Evolutionary conservation across 1,140 invertebrate species (phyloP), one percentile per base, ranked within the genome.

Genomic region (Sweltsa coloradensis): DNA sequence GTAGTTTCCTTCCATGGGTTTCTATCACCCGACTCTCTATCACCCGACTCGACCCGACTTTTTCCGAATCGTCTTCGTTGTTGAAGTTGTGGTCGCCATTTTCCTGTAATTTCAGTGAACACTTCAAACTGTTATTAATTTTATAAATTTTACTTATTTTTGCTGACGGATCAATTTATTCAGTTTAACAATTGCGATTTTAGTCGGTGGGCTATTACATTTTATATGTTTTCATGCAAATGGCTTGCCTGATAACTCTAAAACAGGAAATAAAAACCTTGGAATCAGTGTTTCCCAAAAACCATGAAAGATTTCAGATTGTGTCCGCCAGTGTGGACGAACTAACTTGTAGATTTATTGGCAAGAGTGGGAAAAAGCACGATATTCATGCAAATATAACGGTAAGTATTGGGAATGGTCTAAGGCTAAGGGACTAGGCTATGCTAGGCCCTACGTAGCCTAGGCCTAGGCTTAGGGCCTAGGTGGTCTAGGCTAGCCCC

Each of bases 351-450:
- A 83, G 86, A 68, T 98, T 98, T 74, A 82, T 97, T 69, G 85
- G 85, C 63, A 85, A 80, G 72, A 89, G 83, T 75, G 90, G 89
- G 59, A 91, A 92, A 69, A 86, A 89, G 72, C 93, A 92, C 66
- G 88, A 91, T 66, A 95, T 97, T 61, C 91, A 94, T 69, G 94
- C 93, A 48, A 97, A 97, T 73, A 96, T 97, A 68, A 97, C 92
- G 66, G 90, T 93, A 75, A 88, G 83, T 79, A 58, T n/a, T n/a
- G n/a, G n/a, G n/a, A n/a, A n/a, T n/a, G n/a, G n/a, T 2, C 16
- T 34, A n/a, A n/a, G 31, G 2, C 16, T 34, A 34, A n/a, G n/a
- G n/a, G 16, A 2, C n/a, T n/a, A n/a, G n/a, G n/a, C n/a, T n/a
- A n/a, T n/a, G n/a, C n/a, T n/a, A n/a, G n/a, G n/a, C n/a, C n/a